A percentile compares a stretch with the other conserved stretches of the same genome.
phyloP scores from a whole-genome alignment of 2,113 vertebrate genomes.

The Strix uralensis region DNA sequence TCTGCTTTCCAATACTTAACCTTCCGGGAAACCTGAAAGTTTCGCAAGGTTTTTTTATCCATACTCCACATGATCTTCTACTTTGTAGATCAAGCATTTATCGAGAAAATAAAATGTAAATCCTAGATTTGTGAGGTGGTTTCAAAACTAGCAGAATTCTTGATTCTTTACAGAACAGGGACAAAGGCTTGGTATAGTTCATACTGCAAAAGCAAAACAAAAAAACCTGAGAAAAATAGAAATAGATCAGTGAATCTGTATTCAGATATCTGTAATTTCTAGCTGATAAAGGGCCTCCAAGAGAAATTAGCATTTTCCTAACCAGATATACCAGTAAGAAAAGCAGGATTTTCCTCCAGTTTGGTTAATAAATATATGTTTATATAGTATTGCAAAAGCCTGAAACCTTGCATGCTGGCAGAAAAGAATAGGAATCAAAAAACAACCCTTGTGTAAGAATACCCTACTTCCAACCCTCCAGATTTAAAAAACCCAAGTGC shows the following conservation, averaged over 20 bases:
- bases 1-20: not conserved
- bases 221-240: fast-evolving
- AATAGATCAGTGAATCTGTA: not conserved
- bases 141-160: not conserved
- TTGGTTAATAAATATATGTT: not conserved
- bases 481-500: not conserved
- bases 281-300: not conserved
- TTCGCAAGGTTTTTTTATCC: not conserved
- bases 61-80: not conserved
- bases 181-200: not conserved
- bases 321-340: not conserved
- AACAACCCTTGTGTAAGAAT: not conserved
- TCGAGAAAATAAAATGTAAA: not conserved
- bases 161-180: not conserved
- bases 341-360: not conserved
- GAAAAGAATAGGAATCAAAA: not conserved
- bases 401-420: not conserved
- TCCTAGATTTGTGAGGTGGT: not conserved
- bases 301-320: not conserved
- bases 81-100: not conserved
- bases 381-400: not conserved
- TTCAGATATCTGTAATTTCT: not conserved
- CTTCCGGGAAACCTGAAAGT: not conserved
- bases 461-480: not conserved
- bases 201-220: not conserved